A percentile compares a stretch with the other conserved stretches of the same genome.
Conservation (phyloP, 1,140 invertebrate genomes). For the Lepidurus packardi region DNA sequence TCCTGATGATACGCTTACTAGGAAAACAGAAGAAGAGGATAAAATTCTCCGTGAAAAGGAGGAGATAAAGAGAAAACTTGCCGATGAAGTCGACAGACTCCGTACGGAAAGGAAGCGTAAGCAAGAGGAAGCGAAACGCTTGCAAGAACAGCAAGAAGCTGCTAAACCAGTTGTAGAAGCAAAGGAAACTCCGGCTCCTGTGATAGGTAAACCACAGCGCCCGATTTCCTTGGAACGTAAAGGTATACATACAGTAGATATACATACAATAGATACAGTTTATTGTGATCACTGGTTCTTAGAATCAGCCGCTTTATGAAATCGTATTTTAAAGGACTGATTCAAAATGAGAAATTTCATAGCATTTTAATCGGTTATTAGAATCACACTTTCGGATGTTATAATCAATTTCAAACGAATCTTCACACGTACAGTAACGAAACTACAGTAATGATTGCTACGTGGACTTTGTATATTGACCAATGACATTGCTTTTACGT, state of each 20-base stretch:
- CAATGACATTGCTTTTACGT: too few species aligned
- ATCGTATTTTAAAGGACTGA: too few species aligned
- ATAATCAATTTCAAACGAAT: too few species aligned
- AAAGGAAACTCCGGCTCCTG: constrained; percentile 31
- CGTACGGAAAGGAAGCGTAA: constrained; percentile 46
- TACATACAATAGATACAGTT: too few species aligned
- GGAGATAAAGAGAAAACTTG: constrained; percentile 50
- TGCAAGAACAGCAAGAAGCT: constrained; percentile 26
- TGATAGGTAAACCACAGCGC: background rate
- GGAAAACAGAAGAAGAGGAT: background rate
- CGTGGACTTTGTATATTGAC: too few species aligned
- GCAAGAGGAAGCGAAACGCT: constrained; percentile 38
- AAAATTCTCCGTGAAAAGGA: constrained; percentile 42
- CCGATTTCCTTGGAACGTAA: background rate
- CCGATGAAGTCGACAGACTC: constrained; percentile 51
- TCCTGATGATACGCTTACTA: background rate
- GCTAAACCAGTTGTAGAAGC: constrained; percentile 29
- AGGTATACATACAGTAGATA: background rate
- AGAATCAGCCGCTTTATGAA: too few species aligned
- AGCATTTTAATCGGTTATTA: too few species aligned
- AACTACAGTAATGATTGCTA: too few species aligned
- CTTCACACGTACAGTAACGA: too few species aligned
- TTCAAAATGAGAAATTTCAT: too few species aligned
- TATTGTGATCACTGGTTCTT: too few species aligned
- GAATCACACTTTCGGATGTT: too few species aligned